phyloP scores from a whole-genome alignment of 2,113 vertebrate genomes.

The Mesocricetus auratus region DNA sequence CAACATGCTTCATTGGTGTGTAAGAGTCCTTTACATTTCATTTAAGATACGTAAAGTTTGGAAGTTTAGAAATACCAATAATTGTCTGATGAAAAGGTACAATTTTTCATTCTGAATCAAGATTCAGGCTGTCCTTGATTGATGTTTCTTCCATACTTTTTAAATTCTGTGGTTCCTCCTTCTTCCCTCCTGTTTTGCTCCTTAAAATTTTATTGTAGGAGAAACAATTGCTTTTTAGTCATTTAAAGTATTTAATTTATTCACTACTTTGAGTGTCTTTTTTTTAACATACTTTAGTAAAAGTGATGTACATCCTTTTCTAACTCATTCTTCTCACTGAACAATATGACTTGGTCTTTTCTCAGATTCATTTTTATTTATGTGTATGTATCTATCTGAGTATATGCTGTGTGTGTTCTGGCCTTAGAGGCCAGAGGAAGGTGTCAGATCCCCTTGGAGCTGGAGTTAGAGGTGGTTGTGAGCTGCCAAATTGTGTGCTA shows the following conservation, averaged over 20 bases:
- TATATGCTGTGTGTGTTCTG: background rate
- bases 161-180: background rate
- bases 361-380: background rate
- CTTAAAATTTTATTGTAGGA: slow-evolving; percentile 37
- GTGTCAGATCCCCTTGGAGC: background rate
- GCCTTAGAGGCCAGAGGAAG: background rate
- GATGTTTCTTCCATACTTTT: slow-evolving; percentile 6
- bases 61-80: slow-evolving; percentile 9
- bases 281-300: slow-evolving; percentile 14
- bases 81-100: background rate
- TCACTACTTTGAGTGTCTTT: slow-evolving; percentile 4
- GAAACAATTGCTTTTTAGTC: background rate
- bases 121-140: background rate
- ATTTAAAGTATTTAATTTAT: slow-evolving; percentile 12
- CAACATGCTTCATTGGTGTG: background rate
- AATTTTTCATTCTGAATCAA: slow-evolving; percentile 48
- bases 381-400: background rate
- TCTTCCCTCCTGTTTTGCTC: background rate
- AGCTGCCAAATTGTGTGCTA: background rate
- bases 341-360: slow-evolving; percentile 22
- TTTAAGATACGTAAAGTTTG: background rate
- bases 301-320: slow-evolving; percentile 12
- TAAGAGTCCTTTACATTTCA: background rate
- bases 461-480: background rate
- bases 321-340: slow-evolving; percentile 19